A percentile compares a stretch with the other conserved stretches of the same genome.
phyloP scores from a whole-genome alignment of 2,797 vertebrate species.

The Gambusia yucatana region DNA sequence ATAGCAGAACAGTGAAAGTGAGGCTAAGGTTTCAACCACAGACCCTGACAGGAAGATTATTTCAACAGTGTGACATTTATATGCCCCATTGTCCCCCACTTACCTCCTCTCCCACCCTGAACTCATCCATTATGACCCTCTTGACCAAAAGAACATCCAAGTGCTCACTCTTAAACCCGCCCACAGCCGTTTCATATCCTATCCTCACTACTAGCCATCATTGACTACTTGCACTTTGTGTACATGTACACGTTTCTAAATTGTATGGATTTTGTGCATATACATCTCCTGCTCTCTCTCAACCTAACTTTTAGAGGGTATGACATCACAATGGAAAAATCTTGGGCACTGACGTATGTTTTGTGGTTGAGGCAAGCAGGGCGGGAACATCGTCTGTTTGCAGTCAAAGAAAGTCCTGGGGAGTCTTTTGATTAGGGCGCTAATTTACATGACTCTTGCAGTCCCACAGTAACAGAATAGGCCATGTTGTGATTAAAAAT shows the following conservation, averaged over 20 bases:
- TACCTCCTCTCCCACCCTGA: constrained; percentile 42
- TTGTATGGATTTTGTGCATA: constrained; percentile 10
- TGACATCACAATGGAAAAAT: constrained; percentile 65
- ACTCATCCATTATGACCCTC: constrained; percentile 63
- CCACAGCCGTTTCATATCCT: constrained; percentile 25
- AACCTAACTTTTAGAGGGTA: constrained; percentile 57
- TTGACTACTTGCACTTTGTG: constrained; percentile 25
- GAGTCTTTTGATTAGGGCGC: constrained; percentile 55
- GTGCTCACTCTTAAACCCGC: constrained; percentile 37
- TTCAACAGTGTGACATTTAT: constrained; percentile 71
- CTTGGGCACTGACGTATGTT: constrained; percentile 51
- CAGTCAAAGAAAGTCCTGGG: constrained; percentile 31
- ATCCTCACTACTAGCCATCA: constrained; percentile 36
- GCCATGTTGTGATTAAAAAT: constrained; percentile 58
- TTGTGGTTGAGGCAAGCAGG: constrained; percentile 52
- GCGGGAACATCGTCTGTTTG: constrained; percentile 54
- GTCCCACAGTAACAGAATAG: constrained; percentile 36
- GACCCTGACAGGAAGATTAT: constrained; percentile 65
- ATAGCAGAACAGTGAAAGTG: constrained; percentile 65
- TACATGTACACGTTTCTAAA: constrained; percentile 18
- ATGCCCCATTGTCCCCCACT: constrained; percentile 56
- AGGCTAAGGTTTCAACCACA: constrained; percentile 75
- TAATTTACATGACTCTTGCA: constrained; percentile 51
- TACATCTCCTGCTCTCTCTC: constrained; percentile 55
- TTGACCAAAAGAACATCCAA: constrained; percentile 55